These are phyloP conservation scores for Notiomystis cincta DNA, from an alignment of 2,113 vertebrate species.

Conservation along the genomic window DNA sequence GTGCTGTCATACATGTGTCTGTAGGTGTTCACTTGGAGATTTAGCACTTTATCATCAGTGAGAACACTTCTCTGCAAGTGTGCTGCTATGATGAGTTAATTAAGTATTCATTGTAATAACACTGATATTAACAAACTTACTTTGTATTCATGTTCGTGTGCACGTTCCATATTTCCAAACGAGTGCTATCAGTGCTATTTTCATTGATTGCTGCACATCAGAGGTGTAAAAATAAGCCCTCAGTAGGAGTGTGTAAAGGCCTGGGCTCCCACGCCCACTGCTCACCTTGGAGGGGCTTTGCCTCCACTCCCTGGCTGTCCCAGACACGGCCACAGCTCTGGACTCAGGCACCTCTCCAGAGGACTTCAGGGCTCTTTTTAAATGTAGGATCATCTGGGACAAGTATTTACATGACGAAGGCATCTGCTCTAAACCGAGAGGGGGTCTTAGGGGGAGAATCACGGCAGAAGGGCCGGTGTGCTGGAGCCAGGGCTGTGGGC, in stretches of 20 bases:
- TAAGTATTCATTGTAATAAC: conserved; percentile 37
- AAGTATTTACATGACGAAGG: no score
- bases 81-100: conserved; percentile 1
- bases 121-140: background rate
- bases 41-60: conserved; percentile 23
- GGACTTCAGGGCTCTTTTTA: background rate
- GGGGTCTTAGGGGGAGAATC: fast-evolving
- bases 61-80: background rate
- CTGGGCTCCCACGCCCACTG: fast-evolving
- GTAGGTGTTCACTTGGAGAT: conserved; percentile 24
- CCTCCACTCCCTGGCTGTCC: fast-evolving
- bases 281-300: background rate
- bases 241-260: background rate
- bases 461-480: fast-evolving
- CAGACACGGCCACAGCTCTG: fast-evolving
- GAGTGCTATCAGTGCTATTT: background rate
- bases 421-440: fast-evolving
- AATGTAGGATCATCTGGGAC: fast-evolving
- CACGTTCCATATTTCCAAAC: background rate
- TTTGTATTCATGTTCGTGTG: background rate
- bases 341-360: no score
- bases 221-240: background rate
- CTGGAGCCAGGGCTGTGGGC: background rate
- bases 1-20: background rate
- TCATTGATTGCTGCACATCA: background rate